Evolutionary conservation across 1,140 invertebrate species (phyloP).

Genomic region (Neuroterus valhalla): DNA sequence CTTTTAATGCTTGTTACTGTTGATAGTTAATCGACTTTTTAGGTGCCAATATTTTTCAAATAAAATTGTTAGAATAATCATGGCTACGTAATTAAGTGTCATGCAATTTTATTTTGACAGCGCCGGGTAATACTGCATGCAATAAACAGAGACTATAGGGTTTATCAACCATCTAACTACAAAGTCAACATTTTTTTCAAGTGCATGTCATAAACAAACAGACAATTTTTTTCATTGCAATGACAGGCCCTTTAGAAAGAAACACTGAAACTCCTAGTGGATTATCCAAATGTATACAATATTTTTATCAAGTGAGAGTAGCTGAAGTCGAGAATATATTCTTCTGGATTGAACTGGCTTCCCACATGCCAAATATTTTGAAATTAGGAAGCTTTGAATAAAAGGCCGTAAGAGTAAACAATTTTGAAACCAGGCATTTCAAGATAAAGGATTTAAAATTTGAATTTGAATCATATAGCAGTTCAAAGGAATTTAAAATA

Average conservation of each 20-base stretch:
- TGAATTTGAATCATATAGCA: too few species aligned
- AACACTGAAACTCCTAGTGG: neutral
- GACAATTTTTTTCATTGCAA: neutral
- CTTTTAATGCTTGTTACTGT: conserved; percentile 3
- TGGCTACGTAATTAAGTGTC: conserved; percentile 16
- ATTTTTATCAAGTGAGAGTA: too few species aligned
- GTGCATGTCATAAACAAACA: neutral
- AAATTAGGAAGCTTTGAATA: too few species aligned
- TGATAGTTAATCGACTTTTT: conserved; percentile 11
- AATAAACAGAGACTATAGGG: neutral
- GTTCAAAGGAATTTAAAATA: too few species aligned
- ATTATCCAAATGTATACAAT: neutral
- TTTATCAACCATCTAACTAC: neutral
- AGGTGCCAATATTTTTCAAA: neutral
- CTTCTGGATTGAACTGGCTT: too few species aligned
- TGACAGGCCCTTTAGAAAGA: neutral
- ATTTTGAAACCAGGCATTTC: too few species aligned
- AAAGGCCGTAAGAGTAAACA: too few species aligned
- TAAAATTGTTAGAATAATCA: conserved; percentile 9
- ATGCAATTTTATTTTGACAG: conserved; percentile 15
- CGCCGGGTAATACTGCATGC: neutral
- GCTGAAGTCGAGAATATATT: too few species aligned
- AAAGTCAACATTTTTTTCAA: neutral
- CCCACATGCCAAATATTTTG: too few species aligned
- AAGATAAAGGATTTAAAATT: too few species aligned